Conservation (phyloP, 2,888 invertebrate species). For the Microplitis deprimator region DNA sequence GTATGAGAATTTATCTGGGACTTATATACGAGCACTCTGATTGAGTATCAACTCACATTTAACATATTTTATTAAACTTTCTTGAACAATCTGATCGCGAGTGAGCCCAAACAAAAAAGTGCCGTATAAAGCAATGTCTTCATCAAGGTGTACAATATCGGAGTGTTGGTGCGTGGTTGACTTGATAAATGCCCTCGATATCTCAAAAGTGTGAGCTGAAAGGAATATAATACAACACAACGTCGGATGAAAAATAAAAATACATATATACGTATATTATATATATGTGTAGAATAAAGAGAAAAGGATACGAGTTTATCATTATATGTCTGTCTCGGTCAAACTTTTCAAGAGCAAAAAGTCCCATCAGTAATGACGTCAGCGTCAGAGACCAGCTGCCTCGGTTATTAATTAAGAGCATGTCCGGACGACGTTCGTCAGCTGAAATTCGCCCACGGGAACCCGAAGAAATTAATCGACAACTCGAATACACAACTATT, state of each 20-base stretch:
- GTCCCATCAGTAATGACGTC: conserved; percentile 65
- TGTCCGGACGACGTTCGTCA: conserved; percentile 51
- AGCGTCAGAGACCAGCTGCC: conserved; percentile 64
- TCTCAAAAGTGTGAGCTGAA: conserved; percentile 55
- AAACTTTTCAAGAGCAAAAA: conserved; percentile 54
- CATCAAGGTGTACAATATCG: not conserved
- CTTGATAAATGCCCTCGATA: conserved; percentile 65
- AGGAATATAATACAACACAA: conserved; percentile 36
- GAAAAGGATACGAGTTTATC: conserved; percentile 7
- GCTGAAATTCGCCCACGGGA: conserved; percentile 62
- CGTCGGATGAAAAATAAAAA: conserved; percentile 5
- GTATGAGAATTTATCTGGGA: too few relatives aligned
- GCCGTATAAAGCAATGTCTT: not conserved
- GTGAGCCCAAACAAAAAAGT: not conserved
- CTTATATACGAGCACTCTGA: too few relatives aligned
- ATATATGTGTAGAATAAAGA: not conserved
- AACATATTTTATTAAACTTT: conserved; percentile 16
- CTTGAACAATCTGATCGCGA: not conserved
- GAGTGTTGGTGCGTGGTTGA: conserved; percentile 54
- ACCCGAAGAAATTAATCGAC: conserved; percentile 63
- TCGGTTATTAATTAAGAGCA: conserved; percentile 68
- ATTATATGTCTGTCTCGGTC: conserved; percentile 21
- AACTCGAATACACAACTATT: conserved; percentile 33
- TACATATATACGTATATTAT: not conserved
- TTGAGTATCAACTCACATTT: not conserved